A percentile compares a stretch with the other conserved stretches of the same genome.
Evolutionary conservation across 2,888 invertebrate species (phyloP).

Genomic region (Mylabris sibirica): DNA sequence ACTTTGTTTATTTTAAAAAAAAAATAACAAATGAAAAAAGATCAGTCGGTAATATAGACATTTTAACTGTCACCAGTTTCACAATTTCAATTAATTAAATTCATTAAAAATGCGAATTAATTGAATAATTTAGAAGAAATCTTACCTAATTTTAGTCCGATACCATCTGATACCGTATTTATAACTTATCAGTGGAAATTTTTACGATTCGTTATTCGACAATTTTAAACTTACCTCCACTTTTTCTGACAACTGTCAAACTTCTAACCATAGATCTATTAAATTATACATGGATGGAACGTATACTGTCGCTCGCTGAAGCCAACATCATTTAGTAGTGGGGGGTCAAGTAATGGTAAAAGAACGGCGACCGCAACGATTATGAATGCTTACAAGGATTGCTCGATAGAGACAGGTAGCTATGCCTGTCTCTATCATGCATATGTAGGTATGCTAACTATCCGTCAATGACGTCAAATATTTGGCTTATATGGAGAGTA

Average conservation of each 20-base stretch:
- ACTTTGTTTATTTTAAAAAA: slow-evolving; percentile 37
- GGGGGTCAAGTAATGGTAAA: too few relatives aligned
- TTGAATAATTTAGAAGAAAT: background rate
- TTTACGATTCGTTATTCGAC: background rate
- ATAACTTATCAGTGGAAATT: background rate
- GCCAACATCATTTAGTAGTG: too few relatives aligned
- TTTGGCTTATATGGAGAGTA: too few relatives aligned
- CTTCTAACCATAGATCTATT: too few relatives aligned
- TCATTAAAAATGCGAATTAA: background rate
- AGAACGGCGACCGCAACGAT: too few relatives aligned
- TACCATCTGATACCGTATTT: background rate
- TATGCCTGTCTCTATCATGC: too few relatives aligned
- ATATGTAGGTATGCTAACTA: too few relatives aligned
- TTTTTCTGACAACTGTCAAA: background rate
- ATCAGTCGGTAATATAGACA: slow-evolving; percentile 28
- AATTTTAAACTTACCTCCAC: background rate
- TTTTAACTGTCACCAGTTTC: slow-evolving; percentile 20
- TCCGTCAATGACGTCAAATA: too few relatives aligned
- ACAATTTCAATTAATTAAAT: background rate
- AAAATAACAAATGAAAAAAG: slow-evolving; percentile 2
- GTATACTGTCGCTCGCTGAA: too few relatives aligned
- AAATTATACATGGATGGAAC: too few relatives aligned
- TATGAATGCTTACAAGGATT: too few relatives aligned
- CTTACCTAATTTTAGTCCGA: background rate
- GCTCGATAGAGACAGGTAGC: too few relatives aligned